Conservation (phyloP, 2,113 vertebrate species). For the Leptobrachium ailaonicum region DNA sequence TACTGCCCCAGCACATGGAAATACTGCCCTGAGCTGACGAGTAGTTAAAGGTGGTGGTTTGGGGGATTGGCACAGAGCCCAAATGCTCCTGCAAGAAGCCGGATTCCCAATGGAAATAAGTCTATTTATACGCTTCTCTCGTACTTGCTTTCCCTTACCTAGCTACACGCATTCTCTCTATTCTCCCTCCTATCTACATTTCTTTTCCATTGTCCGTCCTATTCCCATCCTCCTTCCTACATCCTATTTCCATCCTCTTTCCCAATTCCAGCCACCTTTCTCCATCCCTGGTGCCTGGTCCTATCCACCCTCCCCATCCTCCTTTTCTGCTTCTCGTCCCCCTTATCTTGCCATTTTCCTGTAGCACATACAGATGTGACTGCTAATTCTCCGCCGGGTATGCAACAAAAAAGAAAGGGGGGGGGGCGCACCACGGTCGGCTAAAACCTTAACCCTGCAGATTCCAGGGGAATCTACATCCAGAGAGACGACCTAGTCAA, state of each 20-base stretch:
- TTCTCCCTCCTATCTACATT: too few species aligned
- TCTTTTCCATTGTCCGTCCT: too few species aligned
- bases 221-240: too few species aligned
- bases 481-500: too few species aligned
- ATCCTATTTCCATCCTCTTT: too few species aligned
- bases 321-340: neutral
- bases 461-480: slow-evolving; percentile 4
- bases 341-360: slow-evolving; percentile 31
- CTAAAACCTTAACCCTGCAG: slow-evolving; percentile 13
- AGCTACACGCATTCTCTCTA: slow-evolving; percentile 24
- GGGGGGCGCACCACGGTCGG: neutral
- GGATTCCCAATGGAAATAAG: slow-evolving; percentile 30
- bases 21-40: slow-evolving; percentile 8
- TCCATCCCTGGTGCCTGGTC: neutral
- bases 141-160: slow-evolving; percentile 40
- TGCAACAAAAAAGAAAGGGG: slow-evolving; percentile 3
- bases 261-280: too few species aligned
- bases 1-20: too few species aligned
- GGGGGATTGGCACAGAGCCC: slow-evolving; percentile 1
- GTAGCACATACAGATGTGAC: slow-evolving; percentile 40
- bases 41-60: slow-evolving; percentile 9
- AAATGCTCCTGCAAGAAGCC: slow-evolving; percentile 38
- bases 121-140: slow-evolving; percentile 41
- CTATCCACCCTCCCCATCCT: slow-evolving; percentile 3
- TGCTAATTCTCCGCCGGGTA: slow-evolving; percentile 37